A percentile compares a stretch with the other conserved stretches of the same genome.
Evolutionary conservation across 64 coral and sea anemone genomes (phyloP).

Genomic region (Catalaphyllia jardinei): DNA sequence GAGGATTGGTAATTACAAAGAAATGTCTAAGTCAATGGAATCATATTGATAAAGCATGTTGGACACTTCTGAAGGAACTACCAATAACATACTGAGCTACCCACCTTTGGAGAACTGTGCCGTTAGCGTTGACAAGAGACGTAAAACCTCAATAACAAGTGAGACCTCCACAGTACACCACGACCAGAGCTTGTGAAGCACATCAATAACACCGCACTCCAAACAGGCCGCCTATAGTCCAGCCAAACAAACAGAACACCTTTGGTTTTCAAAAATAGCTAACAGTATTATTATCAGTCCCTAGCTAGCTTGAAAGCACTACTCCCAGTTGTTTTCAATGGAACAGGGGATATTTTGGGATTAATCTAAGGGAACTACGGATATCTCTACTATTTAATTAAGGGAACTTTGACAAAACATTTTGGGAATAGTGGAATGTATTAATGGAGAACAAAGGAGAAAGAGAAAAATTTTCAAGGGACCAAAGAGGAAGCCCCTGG

Average conservation of each 20-base stretch:
- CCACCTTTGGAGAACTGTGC: constrained; percentile 78
- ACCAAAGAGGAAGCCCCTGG: too few species aligned
- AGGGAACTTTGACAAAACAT: too few species aligned
- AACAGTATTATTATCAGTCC: neutral
- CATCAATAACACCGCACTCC: constrained; percentile 74
- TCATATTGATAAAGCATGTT: neutral
- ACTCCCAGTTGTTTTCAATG: too few species aligned
- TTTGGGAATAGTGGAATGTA: too few species aligned
- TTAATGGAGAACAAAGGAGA: too few species aligned
- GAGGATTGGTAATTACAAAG: too few species aligned
- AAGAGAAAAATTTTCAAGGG: too few species aligned
- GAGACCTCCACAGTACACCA: constrained; percentile 86
- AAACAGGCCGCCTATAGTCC: constrained; percentile 63
- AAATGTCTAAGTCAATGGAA: neutral
- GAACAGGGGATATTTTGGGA: too few species aligned
- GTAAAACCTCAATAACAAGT: constrained; percentile 55
- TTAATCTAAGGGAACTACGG: too few species aligned
- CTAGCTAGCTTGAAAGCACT: too few species aligned
- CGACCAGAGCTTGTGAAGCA: constrained; percentile 86
- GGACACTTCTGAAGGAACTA: neutral
- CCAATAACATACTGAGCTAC: neutral
- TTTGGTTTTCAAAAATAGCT: neutral
- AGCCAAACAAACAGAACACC: neutral
- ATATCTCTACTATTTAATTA: too few species aligned
- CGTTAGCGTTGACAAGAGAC: constrained; percentile 72